phyloP scores from a whole-genome alignment of 2,113 vertebrate species.

The Sciurus niger region DNA sequence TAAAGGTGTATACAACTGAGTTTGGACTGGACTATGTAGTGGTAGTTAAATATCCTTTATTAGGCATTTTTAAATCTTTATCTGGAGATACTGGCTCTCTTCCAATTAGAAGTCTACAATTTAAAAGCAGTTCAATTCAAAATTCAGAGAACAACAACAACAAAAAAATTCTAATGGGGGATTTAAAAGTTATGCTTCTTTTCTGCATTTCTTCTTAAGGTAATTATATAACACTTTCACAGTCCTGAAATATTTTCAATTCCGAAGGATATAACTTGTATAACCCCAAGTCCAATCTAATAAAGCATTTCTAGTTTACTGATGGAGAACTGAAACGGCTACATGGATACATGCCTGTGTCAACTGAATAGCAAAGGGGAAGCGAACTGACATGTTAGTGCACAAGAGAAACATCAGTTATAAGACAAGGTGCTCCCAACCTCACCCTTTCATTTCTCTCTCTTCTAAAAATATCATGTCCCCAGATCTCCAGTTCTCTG shows the following conservation, averaged over 20 bases:
- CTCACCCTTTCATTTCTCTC: not conserved
- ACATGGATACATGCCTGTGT: not conserved
- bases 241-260: slow-evolving; percentile 49
- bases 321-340: not conserved
- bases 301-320: not conserved
- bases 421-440: not conserved
- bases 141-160: not conserved
- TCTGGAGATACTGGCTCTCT: not conserved
- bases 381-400: not conserved
- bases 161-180: not conserved
- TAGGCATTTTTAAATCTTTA: not conserved
- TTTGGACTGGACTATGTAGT: not conserved
- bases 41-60: not conserved
- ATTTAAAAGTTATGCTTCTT: slow-evolving; percentile 25
- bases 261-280: slow-evolving; percentile 20
- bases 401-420: not conserved
- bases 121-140: slow-evolving; percentile 21
- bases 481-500: not conserved
- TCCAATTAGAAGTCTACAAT: not conserved
- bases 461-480: slow-evolving; percentile 31
- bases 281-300: slow-evolving; percentile 3
- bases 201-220: slow-evolving; percentile 44
- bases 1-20: not conserved
- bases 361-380: not conserved
- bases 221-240: not conserved